A percentile compares a stretch with the other conserved stretches of the same genome.
Conservation (phyloP, 2,797 vertebrate genomes). For the Rhabdophis nuchalis region DNA sequence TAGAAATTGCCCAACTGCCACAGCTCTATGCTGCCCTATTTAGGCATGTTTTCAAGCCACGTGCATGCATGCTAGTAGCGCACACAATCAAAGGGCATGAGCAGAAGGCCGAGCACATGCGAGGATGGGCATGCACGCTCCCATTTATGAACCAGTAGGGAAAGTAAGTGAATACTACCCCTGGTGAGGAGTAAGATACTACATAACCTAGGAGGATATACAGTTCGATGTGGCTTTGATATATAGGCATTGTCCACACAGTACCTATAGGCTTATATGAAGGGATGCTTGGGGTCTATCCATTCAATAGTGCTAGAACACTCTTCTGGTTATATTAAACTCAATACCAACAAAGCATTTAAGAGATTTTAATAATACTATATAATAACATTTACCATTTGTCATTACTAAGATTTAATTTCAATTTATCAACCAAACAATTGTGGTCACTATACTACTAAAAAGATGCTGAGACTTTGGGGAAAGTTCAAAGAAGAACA, state of each 20-base stretch:
- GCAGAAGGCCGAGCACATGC: too few species aligned
- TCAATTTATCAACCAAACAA: background rate
- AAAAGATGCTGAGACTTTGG: too few species aligned
- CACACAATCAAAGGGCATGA: too few species aligned
- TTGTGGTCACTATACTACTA: too few species aligned
- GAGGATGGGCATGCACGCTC: too few species aligned
- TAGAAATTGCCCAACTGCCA: too few species aligned
- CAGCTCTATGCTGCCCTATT: too few species aligned
- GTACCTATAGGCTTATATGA: background rate
- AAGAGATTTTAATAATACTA: background rate
- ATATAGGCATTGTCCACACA: background rate
- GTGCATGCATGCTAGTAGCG: too few species aligned
- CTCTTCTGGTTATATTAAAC: background rate
- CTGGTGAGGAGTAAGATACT: background rate
- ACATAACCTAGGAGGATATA: background rate
- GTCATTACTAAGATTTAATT: background rate
- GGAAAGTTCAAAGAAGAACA: too few species aligned
- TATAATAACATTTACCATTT: background rate
- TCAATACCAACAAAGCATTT: background rate
- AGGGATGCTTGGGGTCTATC: background rate
- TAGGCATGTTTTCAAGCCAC: too few species aligned
- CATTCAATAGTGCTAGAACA: background rate
- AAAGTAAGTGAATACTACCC: too few species aligned
- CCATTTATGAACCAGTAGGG: too few species aligned
- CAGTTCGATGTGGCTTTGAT: background rate